These are phyloP conservation scores for Nomada flava DNA, from an alignment of 2,888 invertebrate genomes.

Conservation along the genomic window DNA sequence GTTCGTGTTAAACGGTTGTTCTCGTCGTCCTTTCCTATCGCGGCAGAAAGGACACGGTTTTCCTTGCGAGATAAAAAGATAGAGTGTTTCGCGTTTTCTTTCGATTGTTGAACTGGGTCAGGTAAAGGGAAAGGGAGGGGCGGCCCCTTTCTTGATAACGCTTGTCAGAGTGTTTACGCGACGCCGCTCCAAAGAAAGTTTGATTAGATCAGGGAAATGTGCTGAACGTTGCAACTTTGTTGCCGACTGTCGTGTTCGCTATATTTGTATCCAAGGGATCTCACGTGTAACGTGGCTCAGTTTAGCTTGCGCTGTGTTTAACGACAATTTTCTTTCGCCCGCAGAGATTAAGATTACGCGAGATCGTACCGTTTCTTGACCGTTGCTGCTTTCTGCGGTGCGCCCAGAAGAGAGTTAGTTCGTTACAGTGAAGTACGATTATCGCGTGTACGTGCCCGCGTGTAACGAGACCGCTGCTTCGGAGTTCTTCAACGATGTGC, in stretches of 20 bases:
- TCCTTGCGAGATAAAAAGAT: not conserved
- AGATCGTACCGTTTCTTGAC: slow-evolving; percentile 32
- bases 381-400: slow-evolving; percentile 11
- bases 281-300: too few species aligned
- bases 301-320: slow-evolving; percentile 5
- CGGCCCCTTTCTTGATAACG: slow-evolving; percentile 14
- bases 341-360: slow-evolving; percentile 44
- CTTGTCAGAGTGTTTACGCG: slow-evolving; percentile 13
- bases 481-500: not conserved
- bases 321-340: slow-evolving; percentile 12
- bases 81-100: not conserved
- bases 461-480: slow-evolving; percentile 22
- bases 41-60: not conserved
- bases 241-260: not conserved
- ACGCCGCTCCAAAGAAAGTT: slow-evolving; percentile 10
- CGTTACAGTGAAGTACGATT: slow-evolving; percentile 23
- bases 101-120: not conserved
- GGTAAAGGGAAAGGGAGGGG: not conserved
- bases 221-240: slow-evolving; percentile 21
- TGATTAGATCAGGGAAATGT: slow-evolving; percentile 18
- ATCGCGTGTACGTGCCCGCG: slow-evolving; percentile 8
- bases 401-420: slow-evolving; percentile 1
- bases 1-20: slow-evolving; percentile 11
- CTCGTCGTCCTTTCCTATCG: not conserved
- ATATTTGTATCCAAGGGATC: too few species aligned